phyloP scores from a whole-genome alignment of 1,140 invertebrate genomes.

The Trichoplusia ni region DNA sequence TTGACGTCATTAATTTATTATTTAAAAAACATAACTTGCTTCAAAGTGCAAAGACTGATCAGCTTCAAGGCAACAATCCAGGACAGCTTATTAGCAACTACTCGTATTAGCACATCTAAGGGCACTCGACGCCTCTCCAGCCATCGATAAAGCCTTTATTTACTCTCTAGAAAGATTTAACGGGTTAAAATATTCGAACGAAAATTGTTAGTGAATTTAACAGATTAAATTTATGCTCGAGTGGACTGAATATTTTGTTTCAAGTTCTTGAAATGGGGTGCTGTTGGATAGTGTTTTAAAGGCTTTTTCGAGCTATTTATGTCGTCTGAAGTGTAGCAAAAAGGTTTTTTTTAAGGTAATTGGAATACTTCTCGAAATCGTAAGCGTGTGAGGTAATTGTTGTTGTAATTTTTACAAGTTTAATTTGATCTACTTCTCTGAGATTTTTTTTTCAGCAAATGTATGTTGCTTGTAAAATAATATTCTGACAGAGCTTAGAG shows the following conservation, averaged over 20 bases:
- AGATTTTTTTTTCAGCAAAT: no score
- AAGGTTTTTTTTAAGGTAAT: no score
- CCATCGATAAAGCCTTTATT: conserved; percentile 25
- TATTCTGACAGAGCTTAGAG: no score
- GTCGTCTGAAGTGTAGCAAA: background rate
- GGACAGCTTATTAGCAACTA: conserved; percentile 17
- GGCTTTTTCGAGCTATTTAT: background rate
- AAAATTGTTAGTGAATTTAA: conserved; percentile 16
- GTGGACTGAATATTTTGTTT: conserved; percentile 19
- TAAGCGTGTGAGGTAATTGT: no score
- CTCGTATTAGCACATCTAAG: conserved; percentile 18
- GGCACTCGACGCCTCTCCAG: conserved; percentile 16
- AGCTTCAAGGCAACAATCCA: conserved; percentile 14
- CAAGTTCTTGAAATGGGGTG: background rate
- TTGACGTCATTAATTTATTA: background rate
- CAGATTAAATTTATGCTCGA: conserved; percentile 19
- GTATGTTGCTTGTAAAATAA: no score
- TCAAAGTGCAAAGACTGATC: conserved; percentile 14
- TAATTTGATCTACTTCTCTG: no score
- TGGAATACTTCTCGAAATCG: no score
- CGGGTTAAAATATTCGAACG: conserved; percentile 24
- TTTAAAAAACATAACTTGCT: background rate
- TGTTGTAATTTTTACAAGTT: no score
- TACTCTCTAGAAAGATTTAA: conserved; percentile 26
- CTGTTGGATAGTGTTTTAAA: background rate